Evolutionary conservation across 2,113 vertebrate species (phyloP).

Genomic region (Scolopax mira): DNA sequence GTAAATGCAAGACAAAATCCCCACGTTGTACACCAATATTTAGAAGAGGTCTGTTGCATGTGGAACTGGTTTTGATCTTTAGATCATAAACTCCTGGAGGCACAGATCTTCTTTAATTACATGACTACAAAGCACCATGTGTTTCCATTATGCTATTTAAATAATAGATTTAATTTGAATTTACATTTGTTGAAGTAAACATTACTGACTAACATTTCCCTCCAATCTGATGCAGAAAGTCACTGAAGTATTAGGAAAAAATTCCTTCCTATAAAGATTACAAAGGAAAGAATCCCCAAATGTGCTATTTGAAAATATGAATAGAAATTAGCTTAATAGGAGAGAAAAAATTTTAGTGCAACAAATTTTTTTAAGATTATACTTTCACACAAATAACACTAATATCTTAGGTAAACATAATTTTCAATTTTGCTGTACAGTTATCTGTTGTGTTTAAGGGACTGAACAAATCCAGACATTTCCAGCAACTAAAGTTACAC

Average conservation of each 20-base stretch:
- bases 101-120: slow-evolving; percentile 62
- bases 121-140: slow-evolving; percentile 62
- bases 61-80: slow-evolving; percentile 55
- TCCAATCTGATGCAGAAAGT: slow-evolving; percentile 12
- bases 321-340: background rate
- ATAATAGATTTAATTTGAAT: slow-evolving; percentile 63
- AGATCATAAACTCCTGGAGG: slow-evolving; percentile 62
- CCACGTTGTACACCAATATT: background rate
- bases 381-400: background rate
- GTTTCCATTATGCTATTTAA: slow-evolving; percentile 68
- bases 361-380: background rate
- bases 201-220: slow-evolving; percentile 39
- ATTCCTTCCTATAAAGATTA: background rate
- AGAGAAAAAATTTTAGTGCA: background rate
- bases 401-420: background rate
- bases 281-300: background rate
- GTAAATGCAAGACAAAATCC: slow-evolving; percentile 17
- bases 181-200: slow-evolving; percentile 65
- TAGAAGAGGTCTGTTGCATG: slow-evolving; percentile 32
- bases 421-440: background rate
- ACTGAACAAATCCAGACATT: background rate
- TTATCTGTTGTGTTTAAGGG: background rate
- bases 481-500: background rate
- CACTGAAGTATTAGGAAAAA: slow-evolving; percentile 23
- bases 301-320: slow-evolving; percentile 14